These are phyloP conservation scores for Sylvilagus bachmani DNA, from an alignment of 2,113 vertebrate genomes.

Conservation along the genomic window DNA sequence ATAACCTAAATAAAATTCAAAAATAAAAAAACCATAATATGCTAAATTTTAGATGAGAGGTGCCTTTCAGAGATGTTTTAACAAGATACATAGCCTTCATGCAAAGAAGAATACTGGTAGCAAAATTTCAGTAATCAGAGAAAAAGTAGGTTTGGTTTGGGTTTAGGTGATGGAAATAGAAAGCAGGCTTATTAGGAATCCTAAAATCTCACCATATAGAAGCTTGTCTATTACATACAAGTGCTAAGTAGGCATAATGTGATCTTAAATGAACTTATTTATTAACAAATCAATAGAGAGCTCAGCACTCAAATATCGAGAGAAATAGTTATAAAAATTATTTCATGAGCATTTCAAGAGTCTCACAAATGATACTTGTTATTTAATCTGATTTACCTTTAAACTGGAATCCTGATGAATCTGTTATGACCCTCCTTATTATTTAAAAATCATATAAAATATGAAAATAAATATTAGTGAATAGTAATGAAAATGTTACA, in stretches of 20 bases:
- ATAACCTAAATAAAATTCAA: too few relatives aligned
- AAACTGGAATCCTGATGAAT: slow-evolving; percentile 18
- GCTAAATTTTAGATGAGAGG: slow-evolving; percentile 23
- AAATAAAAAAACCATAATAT: neutral
- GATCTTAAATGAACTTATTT: neutral
- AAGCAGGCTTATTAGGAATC: neutral
- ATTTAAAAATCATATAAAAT: neutral
- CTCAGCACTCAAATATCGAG: neutral
- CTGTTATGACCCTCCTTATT: neutral
- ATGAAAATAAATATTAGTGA: neutral
- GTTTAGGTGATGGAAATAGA: neutral
- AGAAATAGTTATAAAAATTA: slow-evolving; percentile 4
- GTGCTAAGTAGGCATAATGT: neutral
- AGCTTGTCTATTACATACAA: neutral
- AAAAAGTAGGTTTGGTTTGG: neutral
- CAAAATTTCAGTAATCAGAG: neutral
- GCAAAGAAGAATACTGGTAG: neutral
- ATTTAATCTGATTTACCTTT: slow-evolving; percentile 16
- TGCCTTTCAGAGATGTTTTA: slow-evolving; percentile 21
- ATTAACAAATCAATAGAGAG: neutral
- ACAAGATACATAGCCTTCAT: neutral
- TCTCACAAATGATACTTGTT: neutral
- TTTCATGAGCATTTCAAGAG: neutral
- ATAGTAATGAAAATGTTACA: slow-evolving; percentile 23
- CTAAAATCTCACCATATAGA: neutral